A percentile compares a stretch with the other conserved stretches of the same genome.
Conservation (phyloP, 2,113 vertebrate genomes). For the Microtus richardsoni region DNA sequence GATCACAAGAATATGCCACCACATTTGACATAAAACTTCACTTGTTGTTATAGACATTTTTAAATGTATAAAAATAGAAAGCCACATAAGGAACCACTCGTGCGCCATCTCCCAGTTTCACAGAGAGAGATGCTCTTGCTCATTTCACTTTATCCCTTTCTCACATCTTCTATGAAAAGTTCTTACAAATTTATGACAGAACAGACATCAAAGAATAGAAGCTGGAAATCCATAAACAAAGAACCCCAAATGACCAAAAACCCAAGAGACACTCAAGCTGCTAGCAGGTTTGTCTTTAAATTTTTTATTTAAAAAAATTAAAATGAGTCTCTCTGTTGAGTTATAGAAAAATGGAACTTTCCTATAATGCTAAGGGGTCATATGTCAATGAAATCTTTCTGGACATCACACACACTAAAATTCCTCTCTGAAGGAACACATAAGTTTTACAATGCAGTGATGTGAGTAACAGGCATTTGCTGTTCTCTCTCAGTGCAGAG, state of each 20-base stretch:
- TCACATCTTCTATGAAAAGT: conserved; percentile 31
- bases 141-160: conserved; percentile 17
- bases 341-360: background rate
- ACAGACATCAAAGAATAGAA: conserved; percentile 13
- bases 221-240: conserved; percentile 25
- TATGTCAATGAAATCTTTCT: background rate
- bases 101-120: background rate
- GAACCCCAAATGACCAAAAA: conserved; percentile 2
- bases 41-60: background rate
- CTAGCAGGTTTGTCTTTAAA: background rate
- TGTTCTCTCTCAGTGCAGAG: background rate
- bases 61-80: background rate
- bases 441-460: background rate
- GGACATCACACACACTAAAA: background rate
- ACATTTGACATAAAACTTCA: background rate
- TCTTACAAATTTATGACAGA: conserved; percentile 9
- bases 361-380: background rate
- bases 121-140: conserved; percentile 23
- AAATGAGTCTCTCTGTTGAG: background rate
- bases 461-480: background rate
- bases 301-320: background rate
- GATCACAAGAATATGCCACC: background rate
- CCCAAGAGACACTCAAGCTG: background rate
- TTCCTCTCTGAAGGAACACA: background rate
- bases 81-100: background rate